These are phyloP conservation scores for Orchesella flavescens DNA, from an alignment of 2,888 invertebrate genomes.

Conservation along the genomic window DNA sequence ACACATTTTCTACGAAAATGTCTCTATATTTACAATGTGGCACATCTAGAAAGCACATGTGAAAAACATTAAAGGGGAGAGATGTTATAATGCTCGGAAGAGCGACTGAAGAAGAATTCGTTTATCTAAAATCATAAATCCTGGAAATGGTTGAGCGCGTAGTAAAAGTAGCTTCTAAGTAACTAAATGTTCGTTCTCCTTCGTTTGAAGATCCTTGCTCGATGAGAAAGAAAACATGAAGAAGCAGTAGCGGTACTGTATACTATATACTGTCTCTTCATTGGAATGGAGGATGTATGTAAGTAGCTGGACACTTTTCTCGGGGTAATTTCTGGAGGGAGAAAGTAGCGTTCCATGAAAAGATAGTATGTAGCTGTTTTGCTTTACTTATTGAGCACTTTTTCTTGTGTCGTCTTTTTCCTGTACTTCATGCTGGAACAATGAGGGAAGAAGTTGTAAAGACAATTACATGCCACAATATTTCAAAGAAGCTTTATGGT, in stretches of 20 bases:
- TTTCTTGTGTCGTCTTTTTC: constrained; percentile 11
- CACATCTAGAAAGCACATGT: background rate
- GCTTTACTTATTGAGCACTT: background rate
- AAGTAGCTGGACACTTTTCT: too few relatives aligned
- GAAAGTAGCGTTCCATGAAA: too few relatives aligned
- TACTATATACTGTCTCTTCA: background rate
- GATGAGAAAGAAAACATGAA: constrained; percentile 35
- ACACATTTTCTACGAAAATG: too few relatives aligned
- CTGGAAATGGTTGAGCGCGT: constrained; percentile 41
- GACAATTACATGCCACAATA: constrained; percentile 60
- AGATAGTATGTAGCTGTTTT: too few relatives aligned
- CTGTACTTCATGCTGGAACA: constrained; percentile 31
- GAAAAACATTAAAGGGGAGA: constrained; percentile 2
- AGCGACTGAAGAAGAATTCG: constrained; percentile 44
- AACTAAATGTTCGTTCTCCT: constrained; percentile 38
- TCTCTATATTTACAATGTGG: background rate
- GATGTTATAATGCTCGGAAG: constrained; percentile 22
- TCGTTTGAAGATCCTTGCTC: constrained; percentile 46
- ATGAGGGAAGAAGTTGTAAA: constrained; percentile 44
- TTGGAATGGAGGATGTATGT: too few relatives aligned
- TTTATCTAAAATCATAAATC: constrained; percentile 60
- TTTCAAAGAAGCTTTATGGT: constrained; percentile 61
- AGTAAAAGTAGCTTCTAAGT: constrained; percentile 54
- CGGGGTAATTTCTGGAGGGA: too few relatives aligned
- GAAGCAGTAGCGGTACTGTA: background rate